Conservation (phyloP, 1,140 invertebrate genomes). For the Drosophila sproati region DNA sequence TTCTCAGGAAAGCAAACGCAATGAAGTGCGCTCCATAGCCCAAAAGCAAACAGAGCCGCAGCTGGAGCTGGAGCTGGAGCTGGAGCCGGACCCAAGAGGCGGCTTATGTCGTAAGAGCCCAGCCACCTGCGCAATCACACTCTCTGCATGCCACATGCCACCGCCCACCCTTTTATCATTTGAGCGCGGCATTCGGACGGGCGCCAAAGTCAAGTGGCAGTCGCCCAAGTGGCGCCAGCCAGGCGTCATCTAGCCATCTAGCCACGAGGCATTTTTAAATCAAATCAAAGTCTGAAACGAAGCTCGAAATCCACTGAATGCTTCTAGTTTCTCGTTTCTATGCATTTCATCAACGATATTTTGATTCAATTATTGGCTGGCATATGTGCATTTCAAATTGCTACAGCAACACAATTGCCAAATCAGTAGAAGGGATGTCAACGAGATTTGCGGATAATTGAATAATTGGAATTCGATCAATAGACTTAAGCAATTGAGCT, state of each 20-base stretch:
- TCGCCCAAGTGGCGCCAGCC: slow-evolving; percentile 27
- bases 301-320: slow-evolving; percentile 25
- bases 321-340: too few relatives aligned
- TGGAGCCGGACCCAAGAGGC: neutral
- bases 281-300: slow-evolving; percentile 27
- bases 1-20: slow-evolving; percentile 69
- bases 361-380: slow-evolving; percentile 49
- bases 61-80: neutral
- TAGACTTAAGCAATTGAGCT: too few relatives aligned
- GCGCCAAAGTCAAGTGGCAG: slow-evolving; percentile 42
- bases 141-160: too few relatives aligned
- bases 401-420: slow-evolving; percentile 5
- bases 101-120: slow-evolving; percentile 3
- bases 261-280: slow-evolving; percentile 23
- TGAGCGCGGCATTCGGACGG: slow-evolving; percentile 4
- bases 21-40: slow-evolving; percentile 48
- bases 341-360: slow-evolving; percentile 13
- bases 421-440: neutral
- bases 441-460: too few relatives aligned
- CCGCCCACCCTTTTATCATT: neutral
- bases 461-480: too few relatives aligned
- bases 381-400: slow-evolving; percentile 27
- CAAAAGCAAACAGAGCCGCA: slow-evolving; percentile 57
- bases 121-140: neutral
- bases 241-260: neutral